Conservation (phyloP, 2,888 invertebrate species). For the Gonocerus acuteangulatus region DNA sequence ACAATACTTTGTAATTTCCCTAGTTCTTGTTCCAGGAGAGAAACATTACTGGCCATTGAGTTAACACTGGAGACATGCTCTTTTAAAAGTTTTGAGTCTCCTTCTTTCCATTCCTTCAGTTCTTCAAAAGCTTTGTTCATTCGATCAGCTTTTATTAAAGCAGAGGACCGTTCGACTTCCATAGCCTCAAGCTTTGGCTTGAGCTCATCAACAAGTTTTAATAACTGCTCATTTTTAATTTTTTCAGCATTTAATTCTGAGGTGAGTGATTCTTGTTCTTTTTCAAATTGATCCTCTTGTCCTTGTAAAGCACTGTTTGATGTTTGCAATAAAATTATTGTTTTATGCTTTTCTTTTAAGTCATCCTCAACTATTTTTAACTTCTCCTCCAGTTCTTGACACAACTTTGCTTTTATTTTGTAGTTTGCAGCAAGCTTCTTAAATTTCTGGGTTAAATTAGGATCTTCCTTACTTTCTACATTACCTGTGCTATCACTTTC, state of each 20-base stretch:
- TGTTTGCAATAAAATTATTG: constrained; percentile 10
- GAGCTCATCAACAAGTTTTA: constrained; percentile 6
- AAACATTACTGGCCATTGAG: constrained; percentile 16
- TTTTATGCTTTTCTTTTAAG: constrained; percentile 26
- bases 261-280: neutral
- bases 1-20: constrained; percentile 27
- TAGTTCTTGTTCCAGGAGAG: constrained; percentile 10
- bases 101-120: constrained; percentile 36
- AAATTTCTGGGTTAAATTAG: constrained; percentile 47
- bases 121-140: constrained; percentile 46
- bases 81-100: constrained; percentile 39
- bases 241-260: constrained; percentile 3
- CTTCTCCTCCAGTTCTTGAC: constrained; percentile 54
- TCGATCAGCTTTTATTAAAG: constrained; percentile 45
- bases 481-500: neutral
- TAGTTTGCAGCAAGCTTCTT: constrained; percentile 69
- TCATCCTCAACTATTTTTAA: constrained; percentile 26
- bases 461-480: constrained; percentile 11
- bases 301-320: constrained; percentile 6
- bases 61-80: constrained; percentile 16
- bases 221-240: constrained; percentile 1
- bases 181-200: constrained; percentile 9
- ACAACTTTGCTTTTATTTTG: constrained; percentile 61
- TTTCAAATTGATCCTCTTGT: constrained; percentile 1
- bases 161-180: constrained; percentile 17